These are phyloP conservation scores for Agelaius phoeniceus DNA, from an alignment of 2,113 vertebrate genomes.

Conservation along the genomic window DNA sequence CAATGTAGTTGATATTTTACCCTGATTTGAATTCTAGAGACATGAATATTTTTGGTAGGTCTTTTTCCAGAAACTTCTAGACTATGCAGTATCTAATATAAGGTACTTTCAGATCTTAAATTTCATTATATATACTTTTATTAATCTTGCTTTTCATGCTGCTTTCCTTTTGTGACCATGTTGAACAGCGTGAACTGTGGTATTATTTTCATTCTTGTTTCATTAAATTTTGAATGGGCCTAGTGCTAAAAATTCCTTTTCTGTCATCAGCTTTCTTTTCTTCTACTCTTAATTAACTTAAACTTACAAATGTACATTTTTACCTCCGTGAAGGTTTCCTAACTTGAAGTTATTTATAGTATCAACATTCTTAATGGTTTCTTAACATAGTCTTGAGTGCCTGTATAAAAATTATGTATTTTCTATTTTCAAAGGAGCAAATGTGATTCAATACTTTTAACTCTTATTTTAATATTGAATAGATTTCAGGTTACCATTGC, in stretches of 20 bases:
- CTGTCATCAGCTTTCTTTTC: not conserved
- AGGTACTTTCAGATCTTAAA: not conserved
- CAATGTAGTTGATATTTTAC: not conserved
- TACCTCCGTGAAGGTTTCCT: not conserved
- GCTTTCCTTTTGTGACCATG: not conserved
- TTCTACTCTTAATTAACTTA: not conserved
- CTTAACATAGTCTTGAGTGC: not conserved
- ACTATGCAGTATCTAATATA: not conserved
- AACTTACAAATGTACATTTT: not conserved
- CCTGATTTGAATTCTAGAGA: not conserved
- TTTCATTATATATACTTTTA: not conserved
- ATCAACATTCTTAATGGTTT: not conserved
- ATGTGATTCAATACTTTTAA: not conserved
- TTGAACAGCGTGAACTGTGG: not conserved
- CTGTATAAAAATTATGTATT: not conserved
- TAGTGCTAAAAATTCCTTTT: not conserved
- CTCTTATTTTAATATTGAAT: not conserved
- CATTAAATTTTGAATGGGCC: not conserved
- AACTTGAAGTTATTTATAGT: not conserved
- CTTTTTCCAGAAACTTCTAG: constrained; percentile 11
- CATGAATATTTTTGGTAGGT: not conserved
- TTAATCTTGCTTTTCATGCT: not conserved
- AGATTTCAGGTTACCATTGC: not conserved
- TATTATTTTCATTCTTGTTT: not conserved
- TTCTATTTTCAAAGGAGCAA: not conserved